Evolutionary conservation across 2,113 vertebrate genomes (phyloP).

Genomic region (Cottus gobio): DNA sequence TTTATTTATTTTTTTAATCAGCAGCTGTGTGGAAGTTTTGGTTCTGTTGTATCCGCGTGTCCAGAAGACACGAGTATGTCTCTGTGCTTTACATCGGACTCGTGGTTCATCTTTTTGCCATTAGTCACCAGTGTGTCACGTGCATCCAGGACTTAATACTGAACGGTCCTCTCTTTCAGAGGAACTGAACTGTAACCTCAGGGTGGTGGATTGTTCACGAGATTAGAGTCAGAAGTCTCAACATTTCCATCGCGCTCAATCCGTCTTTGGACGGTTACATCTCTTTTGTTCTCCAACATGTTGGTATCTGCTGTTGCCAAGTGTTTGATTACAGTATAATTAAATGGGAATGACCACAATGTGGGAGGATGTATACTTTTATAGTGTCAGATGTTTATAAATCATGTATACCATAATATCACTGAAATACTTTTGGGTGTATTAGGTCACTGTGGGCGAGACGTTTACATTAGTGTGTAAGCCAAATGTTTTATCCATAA

Average conservation of each 20-base stretch:
- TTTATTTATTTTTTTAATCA: constrained; percentile 14
- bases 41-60: neutral
- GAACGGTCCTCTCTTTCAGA: constrained; percentile 32
- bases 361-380: neutral
- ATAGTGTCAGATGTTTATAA: neutral
- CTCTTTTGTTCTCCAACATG: neutral
- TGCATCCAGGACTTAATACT: constrained; percentile 14
- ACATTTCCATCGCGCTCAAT: constrained; percentile 28
- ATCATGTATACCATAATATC: no score
- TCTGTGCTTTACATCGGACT: neutral
- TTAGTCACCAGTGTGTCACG: constrained; percentile 34
- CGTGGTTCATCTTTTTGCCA: constrained; percentile 38
- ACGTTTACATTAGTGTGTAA: neutral
- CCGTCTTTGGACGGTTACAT: neutral
- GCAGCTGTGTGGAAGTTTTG: constrained; percentile 10
- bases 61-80: neutral
- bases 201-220: constrained; percentile 20
- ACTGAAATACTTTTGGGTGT: neutral
- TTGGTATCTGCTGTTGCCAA: neutral
- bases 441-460: neutral
- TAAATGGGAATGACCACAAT: neutral
- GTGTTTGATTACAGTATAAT: no score
- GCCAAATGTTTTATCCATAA: neutral
- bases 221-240: constrained; percentile 35
- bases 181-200: constrained; percentile 25